phyloP scores from a whole-genome alignment of 2,797 vertebrate genomes.

The Melopsittacus undulatus region DNA sequence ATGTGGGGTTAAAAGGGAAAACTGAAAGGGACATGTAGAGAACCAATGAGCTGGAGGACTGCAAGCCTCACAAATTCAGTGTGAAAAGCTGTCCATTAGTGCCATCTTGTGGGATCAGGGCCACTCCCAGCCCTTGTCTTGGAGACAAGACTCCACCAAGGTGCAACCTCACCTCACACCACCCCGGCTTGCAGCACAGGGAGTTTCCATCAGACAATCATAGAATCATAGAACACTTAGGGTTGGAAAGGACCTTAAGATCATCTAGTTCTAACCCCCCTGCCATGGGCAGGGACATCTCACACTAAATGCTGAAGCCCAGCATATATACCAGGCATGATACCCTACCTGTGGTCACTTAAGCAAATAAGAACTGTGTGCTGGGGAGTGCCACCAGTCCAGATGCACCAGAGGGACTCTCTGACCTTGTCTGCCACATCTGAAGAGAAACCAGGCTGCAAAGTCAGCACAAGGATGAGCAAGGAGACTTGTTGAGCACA shows the following conservation, averaged over 20 bases:
- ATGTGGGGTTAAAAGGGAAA: background rate
- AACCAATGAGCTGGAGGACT: background rate
- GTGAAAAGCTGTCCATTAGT: constrained; percentile 32
- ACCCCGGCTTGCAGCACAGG: background rate
- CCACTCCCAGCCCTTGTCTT: background rate
- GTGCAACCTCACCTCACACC: accelerated
- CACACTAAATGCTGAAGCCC: background rate
- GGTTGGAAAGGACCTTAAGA: too few relatives aligned
- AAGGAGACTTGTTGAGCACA: background rate
- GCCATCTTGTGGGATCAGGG: constrained; percentile 58
- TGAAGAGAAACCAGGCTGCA: background rate
- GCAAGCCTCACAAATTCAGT: background rate
- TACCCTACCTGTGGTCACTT: accelerated
- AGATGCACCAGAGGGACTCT: background rate
- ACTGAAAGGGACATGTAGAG: accelerated
- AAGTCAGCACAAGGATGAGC: background rate
- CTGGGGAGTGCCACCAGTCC: background rate
- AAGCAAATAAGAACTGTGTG: background rate
- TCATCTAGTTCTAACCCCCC: too few relatives aligned
- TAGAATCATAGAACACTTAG: too few relatives aligned
- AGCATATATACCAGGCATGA: background rate
- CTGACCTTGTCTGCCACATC: background rate
- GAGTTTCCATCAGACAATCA: background rate
- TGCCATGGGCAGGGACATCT: too few relatives aligned
- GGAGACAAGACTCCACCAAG: background rate